Percentiles rank a stretch among this genome's conserved stretches.
Conservation (phyloP, 2,888 invertebrate genomes). For the Polymixis lichenea region DNA sequence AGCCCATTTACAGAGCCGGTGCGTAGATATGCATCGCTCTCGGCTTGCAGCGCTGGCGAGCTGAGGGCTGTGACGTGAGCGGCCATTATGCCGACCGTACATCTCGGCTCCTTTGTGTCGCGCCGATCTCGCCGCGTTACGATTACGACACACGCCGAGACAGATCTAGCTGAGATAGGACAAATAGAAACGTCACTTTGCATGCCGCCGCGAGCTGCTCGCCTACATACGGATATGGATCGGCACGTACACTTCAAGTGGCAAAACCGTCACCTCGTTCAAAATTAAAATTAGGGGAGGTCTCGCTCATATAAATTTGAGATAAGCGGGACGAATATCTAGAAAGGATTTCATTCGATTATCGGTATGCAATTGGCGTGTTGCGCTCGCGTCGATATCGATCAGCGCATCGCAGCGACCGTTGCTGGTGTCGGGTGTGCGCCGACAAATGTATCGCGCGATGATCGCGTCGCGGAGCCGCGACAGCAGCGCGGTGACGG, state of each 20-base stretch:
- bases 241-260: constrained; percentile 80
- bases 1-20: constrained; percentile 88
- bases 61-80: constrained; percentile 84
- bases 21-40: constrained; percentile 88
- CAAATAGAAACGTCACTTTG: constrained; percentile 90
- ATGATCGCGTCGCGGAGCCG: constrained; percentile 84
- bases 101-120: constrained; percentile 88
- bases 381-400: constrained; percentile 80
- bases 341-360: constrained; percentile 82
- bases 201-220: constrained; percentile 83
- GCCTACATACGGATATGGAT: constrained; percentile 81
- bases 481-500: constrained; percentile 84
- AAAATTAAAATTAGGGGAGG: constrained; percentile 72
- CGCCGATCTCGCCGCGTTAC: constrained; percentile 86
- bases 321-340: constrained; percentile 69
- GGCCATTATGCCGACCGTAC: constrained; percentile 86
- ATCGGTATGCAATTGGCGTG: constrained; percentile 85
- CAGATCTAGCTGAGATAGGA: constrained; percentile 87
- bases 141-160: constrained; percentile 87
- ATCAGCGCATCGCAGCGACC: constrained; percentile 79
- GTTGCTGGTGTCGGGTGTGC: constrained; percentile 76
- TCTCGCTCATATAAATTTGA: constrained; percentile 50
- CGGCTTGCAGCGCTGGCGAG: constrained; percentile 78
- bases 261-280: constrained; percentile 79
- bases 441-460: constrained; percentile 90